Evolutionary conservation across 53 echinoderm and acorn worm species (phyloP).

Genomic region (Crossaster papposus): DNA sequence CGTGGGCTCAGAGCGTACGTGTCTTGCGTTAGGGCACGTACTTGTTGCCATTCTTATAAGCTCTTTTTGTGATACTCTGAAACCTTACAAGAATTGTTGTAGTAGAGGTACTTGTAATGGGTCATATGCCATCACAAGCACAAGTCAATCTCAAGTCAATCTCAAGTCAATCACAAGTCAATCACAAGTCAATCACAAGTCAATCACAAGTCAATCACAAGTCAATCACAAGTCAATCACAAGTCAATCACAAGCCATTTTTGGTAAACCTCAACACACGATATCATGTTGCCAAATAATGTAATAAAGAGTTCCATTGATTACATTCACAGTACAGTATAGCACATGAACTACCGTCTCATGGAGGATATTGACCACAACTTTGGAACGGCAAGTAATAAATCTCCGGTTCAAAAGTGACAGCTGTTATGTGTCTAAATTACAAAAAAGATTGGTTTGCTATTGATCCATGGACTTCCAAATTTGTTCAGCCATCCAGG

Average conservation of each 20-base stretch:
- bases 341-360: not conserved
- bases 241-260: not conserved
- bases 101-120: not conserved
- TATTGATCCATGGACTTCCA: constrained; percentile 12
- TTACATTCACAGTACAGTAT: not conserved
- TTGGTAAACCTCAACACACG: not conserved
- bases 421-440: not conserved
- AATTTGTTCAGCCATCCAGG: constrained; percentile 31
- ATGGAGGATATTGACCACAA: not conserved
- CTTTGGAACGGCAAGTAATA: not conserved
- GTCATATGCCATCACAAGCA: not conserved
- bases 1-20: not conserved
- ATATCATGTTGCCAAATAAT: not conserved
- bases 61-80: not conserved
- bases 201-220: no score
- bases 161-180: not conserved
- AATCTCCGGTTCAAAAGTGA: not conserved
- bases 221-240: no score
- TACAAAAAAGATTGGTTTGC: constrained; percentile 27
- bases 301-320: not conserved
- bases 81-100: not conserved
- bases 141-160: no score
- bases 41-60: not conserved
- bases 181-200: no score
- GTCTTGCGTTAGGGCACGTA: not conserved